A percentile compares a stretch with the other conserved stretches of the same genome.
Evolutionary conservation across 2,888 invertebrate genomes (phyloP).

Genomic region (Hydrotaea diabolus): DNA sequence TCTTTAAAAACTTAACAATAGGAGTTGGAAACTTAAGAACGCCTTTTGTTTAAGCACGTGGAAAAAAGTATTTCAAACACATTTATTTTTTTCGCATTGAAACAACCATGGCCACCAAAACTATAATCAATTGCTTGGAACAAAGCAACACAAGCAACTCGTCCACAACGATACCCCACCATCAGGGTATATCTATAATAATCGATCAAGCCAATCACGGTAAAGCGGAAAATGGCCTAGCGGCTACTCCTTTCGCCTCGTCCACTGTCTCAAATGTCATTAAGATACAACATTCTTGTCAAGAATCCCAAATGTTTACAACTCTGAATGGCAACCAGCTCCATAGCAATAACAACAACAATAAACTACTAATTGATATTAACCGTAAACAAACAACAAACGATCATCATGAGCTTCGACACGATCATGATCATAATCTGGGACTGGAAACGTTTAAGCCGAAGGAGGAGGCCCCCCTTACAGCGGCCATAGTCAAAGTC

Average conservation of each 20-base stretch:
- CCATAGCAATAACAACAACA: constrained; percentile 64
- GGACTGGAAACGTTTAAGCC: constrained; percentile 27
- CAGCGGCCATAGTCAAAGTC: constrained; percentile 4
- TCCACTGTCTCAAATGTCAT: constrained; percentile 53
- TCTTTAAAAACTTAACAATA: too few species aligned
- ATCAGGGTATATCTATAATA: constrained; percentile 69
- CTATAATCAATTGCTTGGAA: constrained; percentile 68
- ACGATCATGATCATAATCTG: constrained; percentile 35
- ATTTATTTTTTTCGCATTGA: background rate
- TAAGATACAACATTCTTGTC: constrained; percentile 67
- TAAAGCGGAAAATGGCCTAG: constrained; percentile 26
- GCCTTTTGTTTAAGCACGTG: background rate
- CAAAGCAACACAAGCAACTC: constrained; percentile 34
- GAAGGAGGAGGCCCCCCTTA: background rate
- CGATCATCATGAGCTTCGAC: background rate
- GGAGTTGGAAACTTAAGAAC: background rate
- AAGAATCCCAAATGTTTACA: constrained; percentile 39
- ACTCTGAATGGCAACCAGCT: constrained; percentile 31
- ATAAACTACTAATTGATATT: constrained; percentile 70
- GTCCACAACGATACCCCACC: constrained; percentile 34
- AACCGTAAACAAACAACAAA: constrained; percentile 57
- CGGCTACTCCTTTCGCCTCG: constrained; percentile 26
- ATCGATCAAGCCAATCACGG: constrained; percentile 65
- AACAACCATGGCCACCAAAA: constrained; percentile 69
- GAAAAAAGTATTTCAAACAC: too few species aligned